Conservation (phyloP, 2,113 vertebrate genomes). For the Axis porcinus region DNA sequence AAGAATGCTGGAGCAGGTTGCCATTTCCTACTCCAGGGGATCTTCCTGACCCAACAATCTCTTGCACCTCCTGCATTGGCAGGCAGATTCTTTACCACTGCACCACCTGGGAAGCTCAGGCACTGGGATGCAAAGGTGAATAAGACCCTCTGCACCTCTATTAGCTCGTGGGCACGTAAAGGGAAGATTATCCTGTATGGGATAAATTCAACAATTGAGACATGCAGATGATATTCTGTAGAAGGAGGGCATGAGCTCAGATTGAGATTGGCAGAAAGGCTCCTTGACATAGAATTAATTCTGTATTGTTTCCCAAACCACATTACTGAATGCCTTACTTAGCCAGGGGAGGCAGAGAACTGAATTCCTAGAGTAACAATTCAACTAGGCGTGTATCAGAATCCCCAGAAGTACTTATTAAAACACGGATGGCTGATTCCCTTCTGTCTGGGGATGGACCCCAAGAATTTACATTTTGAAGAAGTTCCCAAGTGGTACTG, state of each 20-base stretch:
- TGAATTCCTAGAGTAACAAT: not conserved
- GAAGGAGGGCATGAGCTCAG: not conserved
- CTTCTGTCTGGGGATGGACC: not conserved
- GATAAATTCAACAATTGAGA: not conserved
- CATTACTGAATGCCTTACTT: not conserved
- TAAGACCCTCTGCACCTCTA: not conserved
- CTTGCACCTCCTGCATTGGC: not conserved
- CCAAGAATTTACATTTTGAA: slow-evolving; percentile 18
- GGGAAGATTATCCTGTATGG: not conserved
- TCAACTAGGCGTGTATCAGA: not conserved
- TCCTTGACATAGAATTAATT: not conserved
- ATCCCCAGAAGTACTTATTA: not conserved
- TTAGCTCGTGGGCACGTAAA: not conserved
- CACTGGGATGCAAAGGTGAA: not conserved
- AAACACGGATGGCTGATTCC: not conserved
- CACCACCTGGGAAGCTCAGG: not conserved
- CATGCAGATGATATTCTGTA: not conserved
- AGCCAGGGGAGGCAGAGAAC: not conserved
- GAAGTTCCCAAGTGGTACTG: not conserved
- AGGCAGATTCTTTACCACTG: not conserved
- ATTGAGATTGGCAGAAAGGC: not conserved
- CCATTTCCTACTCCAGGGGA: not conserved
- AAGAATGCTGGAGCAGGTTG: not conserved
- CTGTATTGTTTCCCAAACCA: not conserved
- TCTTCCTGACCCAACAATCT: not conserved